Conservation (phyloP, 2,888 invertebrate species). For the Eucera pruinosa region DNA sequence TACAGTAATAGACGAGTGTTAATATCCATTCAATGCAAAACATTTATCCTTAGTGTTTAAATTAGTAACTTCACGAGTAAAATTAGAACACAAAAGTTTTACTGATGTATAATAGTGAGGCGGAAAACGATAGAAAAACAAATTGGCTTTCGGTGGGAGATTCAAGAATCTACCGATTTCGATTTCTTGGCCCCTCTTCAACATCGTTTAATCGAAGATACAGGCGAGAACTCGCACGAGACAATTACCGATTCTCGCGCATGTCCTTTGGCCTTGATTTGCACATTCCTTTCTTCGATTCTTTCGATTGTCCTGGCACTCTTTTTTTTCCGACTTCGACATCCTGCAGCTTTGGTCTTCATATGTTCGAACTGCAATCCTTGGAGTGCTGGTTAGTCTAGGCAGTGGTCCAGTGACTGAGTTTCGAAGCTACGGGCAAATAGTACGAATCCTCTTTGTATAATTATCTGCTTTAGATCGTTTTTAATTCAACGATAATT, state of each 20-base stretch:
- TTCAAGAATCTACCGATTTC: slow-evolving; percentile 26
- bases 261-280: slow-evolving; percentile 77
- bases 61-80: not conserved
- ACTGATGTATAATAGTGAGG: not conserved
- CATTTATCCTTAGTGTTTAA: not conserved
- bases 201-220: slow-evolving; percentile 78
- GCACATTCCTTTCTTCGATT: slow-evolving; percentile 80
- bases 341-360: slow-evolving; percentile 44
- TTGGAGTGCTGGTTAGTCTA: slow-evolving; percentile 67
- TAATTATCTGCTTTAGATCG: not conserved
- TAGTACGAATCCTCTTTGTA: not conserved
- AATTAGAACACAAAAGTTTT: not conserved
- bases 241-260: slow-evolving; percentile 79
- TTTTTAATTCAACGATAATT: not conserved
- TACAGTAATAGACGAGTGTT: not conserved
- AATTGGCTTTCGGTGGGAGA: slow-evolving; percentile 45
- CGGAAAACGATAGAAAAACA: slow-evolving; percentile 6
- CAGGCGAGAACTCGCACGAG: slow-evolving; percentile 79
- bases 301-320: slow-evolving; percentile 79
- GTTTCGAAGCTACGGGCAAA: slow-evolving; percentile 30
- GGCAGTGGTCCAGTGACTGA: slow-evolving; percentile 41
- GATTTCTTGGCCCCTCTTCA: slow-evolving; percentile 5
- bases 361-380: slow-evolving; percentile 53
- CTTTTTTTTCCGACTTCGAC: slow-evolving; percentile 74
- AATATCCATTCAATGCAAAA: slow-evolving; percentile 15